A percentile compares a stretch with the other conserved stretches of the same genome.
These are phyloP conservation scores for Cosmorhoe ocellata DNA, from an alignment of 2,888 invertebrate species.

Conservation along the genomic window DNA sequence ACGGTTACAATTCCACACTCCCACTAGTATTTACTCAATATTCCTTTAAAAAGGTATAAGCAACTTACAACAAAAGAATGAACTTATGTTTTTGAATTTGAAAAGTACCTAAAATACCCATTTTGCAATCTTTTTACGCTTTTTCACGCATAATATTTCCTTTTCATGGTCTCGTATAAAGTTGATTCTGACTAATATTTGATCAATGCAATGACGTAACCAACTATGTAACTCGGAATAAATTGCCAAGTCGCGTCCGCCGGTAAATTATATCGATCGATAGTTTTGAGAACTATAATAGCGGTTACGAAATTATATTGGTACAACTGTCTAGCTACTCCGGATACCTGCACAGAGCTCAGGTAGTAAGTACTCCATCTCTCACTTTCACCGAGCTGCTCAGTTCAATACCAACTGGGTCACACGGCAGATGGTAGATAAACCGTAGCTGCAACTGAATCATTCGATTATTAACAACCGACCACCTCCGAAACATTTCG, in stretches of 20 bases:
- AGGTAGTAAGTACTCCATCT: conserved; percentile 48
- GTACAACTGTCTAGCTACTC: conserved; percentile 48
- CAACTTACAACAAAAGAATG: too few relatives aligned
- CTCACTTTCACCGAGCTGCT: conserved; percentile 69
- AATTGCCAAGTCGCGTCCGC: conserved; percentile 42
- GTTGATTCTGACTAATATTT: conserved; percentile 2
- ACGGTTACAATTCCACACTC: conserved; percentile 43
- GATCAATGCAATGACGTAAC: conserved; percentile 48
- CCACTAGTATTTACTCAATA: conserved; percentile 40
- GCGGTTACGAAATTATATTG: conserved; percentile 64
- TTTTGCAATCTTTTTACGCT: conserved; percentile 1
- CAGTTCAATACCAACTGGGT: conserved; percentile 56
- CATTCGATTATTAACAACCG: conserved; percentile 38
- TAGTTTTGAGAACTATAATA: conserved; percentile 48
- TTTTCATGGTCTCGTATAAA: conserved; percentile 36
- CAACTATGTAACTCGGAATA: conserved; percentile 50
- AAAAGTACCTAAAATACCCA: conserved; percentile 4
- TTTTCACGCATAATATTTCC: conserved; percentile 34
- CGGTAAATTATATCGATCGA: conserved; percentile 51
- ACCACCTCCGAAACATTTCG: conserved; percentile 23
- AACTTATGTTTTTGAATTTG: too few relatives aligned
- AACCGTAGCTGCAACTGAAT: conserved; percentile 42
- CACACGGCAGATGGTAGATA: conserved; percentile 52
- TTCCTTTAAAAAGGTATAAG: conserved; percentile 37
- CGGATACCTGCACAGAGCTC: conserved; percentile 40